Conservation (phyloP, 2,888 invertebrate species). For the Dermolepida albohirtum region DNA sequence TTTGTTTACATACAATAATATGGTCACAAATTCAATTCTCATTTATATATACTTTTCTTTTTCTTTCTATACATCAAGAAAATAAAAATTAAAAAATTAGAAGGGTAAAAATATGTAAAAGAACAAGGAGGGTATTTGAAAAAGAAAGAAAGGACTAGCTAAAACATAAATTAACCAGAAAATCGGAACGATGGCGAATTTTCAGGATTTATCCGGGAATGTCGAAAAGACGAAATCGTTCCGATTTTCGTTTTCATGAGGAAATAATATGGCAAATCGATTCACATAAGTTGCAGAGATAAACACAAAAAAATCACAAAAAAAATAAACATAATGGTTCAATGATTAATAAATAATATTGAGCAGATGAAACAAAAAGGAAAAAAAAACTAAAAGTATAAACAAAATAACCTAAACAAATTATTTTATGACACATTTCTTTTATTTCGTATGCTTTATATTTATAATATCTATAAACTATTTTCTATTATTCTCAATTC, state of each 20-base stretch:
- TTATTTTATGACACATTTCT: constrained; percentile 37
- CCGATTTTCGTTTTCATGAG: constrained; percentile 31
- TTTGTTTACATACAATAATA: constrained; percentile 8
- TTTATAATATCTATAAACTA: constrained; percentile 25
- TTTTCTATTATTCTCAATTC: constrained; percentile 11
- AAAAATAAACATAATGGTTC: constrained; percentile 46
- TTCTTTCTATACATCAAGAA: too few species aligned
- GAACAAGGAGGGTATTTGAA: constrained; percentile 43
- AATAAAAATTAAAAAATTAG: constrained; percentile 5
- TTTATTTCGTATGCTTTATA: constrained; percentile 16
- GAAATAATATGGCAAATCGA: constrained; percentile 60
- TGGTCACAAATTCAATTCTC: constrained; percentile 1
- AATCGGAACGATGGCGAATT: constrained; percentile 43
- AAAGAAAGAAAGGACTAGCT: constrained; percentile 55
- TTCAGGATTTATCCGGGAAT: constrained; percentile 42
- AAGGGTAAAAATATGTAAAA: constrained; percentile 43
- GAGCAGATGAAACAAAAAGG: constrained; percentile 49
- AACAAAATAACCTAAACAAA: constrained; percentile 14
- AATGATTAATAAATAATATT: constrained; percentile 50
- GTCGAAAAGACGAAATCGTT: constrained; percentile 32
- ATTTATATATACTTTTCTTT: constrained; percentile 4
- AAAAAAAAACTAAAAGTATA: constrained; percentile 43
- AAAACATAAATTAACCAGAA: constrained; percentile 52
- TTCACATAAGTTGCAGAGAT: constrained; percentile 52
- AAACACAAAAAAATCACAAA: constrained; percentile 52